Base-by-base conservation (phyloP, 2,113 vertebrate genomes). In the Pseudopipra pipra region DNA sequence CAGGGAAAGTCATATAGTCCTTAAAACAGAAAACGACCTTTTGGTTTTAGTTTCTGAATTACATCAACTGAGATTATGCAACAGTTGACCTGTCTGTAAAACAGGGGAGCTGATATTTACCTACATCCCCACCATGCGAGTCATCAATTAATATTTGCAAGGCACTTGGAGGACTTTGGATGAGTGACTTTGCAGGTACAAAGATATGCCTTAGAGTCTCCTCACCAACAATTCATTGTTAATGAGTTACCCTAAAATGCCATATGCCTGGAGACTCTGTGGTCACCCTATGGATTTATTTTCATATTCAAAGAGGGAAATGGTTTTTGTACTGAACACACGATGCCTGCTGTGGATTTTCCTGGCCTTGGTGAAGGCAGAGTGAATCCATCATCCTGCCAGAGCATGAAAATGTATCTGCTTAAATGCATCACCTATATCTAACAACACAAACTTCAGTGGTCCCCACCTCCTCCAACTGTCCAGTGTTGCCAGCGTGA, bases 41-140 rank as follows among this genome's bases (percentile, higher is more conserved):
- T 94, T 91, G 67, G 75, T 95, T 97, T 94, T 94, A 84, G 65
- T 97, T 96, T 96, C 90, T 90, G 72, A 94, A 91, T 67, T 33
- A 28, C 31, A 81, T 35, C 2, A 18, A 47, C 72, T 54, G 49
- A 63, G 52, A 39, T 94, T 77, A 35, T 43, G 85, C 93, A 94
- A 97, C 8, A 8, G 46, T 39, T 17, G 10, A 66, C 55, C 63
- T 74, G 62, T 33, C 85, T 75, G 49, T 92, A 52, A 71, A 78
- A 35, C 15, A 46, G 47, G 20, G 33, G 9, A 41, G 68, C 37
- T 86, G 85, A 35, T 81, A 54, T 90, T 96, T 88, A 90, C 92
- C 51, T 44, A 33, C 1, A 2, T 52, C 24, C 39, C 21, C 46
- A 47, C 28, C 24, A 55, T 10, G 3, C 1, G 9, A 83, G n/a